A percentile compares a stretch with the other conserved stretches of the same genome.
These are phyloP conservation scores for Papilio machaon DNA, from an alignment of 1,140 invertebrate genomes.

Conservation along the genomic window DNA sequence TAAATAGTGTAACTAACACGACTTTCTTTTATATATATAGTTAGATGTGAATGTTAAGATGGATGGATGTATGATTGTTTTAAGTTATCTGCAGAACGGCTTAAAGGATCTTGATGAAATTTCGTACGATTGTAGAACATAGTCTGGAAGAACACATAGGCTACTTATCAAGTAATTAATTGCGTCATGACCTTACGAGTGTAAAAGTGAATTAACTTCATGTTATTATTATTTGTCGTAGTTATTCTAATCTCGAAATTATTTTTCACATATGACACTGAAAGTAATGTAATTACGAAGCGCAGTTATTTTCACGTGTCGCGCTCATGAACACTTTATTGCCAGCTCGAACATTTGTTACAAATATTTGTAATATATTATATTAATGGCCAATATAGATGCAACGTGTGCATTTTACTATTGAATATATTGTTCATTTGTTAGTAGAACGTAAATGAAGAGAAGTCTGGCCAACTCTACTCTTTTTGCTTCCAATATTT, in stretches of 20 bases:
- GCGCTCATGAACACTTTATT: constrained; percentile 29
- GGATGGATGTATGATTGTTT: too few relatives aligned
- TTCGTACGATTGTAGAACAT: too few relatives aligned
- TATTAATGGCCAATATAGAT: neutral
- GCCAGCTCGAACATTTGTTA: neutral
- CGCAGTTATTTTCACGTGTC: constrained; percentile 1
- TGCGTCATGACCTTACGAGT: too few relatives aligned
- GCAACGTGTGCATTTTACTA: constrained; percentile 7
- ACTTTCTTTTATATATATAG: too few relatives aligned
- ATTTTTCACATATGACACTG: neutral
- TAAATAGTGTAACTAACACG: too few relatives aligned
- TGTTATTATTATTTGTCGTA: neutral
- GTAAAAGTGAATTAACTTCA: too few relatives aligned
- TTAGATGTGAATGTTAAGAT: too few relatives aligned
- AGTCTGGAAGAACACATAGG: too few relatives aligned
- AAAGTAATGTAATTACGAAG: neutral
- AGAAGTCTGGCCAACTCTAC: neutral
- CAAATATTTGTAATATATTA: neutral
- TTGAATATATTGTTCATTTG: neutral
- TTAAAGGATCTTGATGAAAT: too few relatives aligned
- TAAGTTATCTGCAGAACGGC: too few relatives aligned
- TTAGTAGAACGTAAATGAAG: neutral
- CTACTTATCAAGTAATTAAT: too few relatives aligned
- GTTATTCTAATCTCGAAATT: neutral
- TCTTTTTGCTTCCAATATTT: neutral